Conservation (phyloP, 2,797 vertebrate genomes). For the Micrastur ruficollis region DNA sequence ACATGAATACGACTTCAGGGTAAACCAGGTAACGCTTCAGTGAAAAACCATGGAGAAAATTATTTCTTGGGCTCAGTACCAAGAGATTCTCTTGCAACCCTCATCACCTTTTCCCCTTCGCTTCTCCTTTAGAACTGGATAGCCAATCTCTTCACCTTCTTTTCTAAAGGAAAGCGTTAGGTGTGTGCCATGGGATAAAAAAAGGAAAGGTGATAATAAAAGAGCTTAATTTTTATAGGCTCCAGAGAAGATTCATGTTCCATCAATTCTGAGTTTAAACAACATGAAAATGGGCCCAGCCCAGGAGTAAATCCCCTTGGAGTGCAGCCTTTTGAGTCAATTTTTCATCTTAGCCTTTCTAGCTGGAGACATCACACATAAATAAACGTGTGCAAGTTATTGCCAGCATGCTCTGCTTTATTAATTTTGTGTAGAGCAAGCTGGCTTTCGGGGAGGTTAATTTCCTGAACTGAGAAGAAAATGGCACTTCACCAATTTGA, state of each 20-base stretch:
- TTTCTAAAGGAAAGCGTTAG: neutral
- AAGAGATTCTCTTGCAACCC: neutral
- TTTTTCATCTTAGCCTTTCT: constrained; percentile 67
- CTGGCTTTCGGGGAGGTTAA: constrained; percentile 67
- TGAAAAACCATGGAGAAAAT: neutral
- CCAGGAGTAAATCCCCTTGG: constrained; percentile 36
- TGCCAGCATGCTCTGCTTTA: constrained; percentile 65
- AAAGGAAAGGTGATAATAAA: constrained; percentile 24
- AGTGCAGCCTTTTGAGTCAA: constrained; percentile 54
- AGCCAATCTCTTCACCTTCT: neutral
- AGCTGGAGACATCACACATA: constrained; percentile 59
- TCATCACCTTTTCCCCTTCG: neutral
- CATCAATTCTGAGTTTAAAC: constrained; percentile 40
- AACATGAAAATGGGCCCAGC: constrained; percentile 18
- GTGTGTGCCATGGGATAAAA: neutral
- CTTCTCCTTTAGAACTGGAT: neutral
- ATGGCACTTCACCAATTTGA: constrained; percentile 70
- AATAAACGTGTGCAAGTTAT: constrained; percentile 69
- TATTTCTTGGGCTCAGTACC: neutral
- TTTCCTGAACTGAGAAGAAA: constrained; percentile 69
- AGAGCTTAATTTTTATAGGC: constrained; percentile 34
- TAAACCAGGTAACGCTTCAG: neutral
- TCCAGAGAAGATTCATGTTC: neutral
- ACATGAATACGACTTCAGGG: neutral
- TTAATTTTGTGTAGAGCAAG: constrained; percentile 73